phyloP scores from a whole-genome alignment of 2,113 vertebrate species.

The Colius striatus region DNA sequence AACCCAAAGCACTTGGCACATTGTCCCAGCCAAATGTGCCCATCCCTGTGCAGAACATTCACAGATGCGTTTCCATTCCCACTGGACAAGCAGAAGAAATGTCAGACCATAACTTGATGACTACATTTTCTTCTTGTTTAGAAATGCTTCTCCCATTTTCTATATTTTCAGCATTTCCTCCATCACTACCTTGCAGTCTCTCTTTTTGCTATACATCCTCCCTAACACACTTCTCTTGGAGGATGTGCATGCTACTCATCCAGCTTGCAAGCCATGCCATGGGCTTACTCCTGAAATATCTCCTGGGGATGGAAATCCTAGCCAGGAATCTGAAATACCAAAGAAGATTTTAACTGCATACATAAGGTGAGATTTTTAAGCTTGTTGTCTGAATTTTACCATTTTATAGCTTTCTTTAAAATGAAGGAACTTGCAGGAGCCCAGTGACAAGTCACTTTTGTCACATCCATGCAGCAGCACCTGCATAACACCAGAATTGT shows the following conservation, averaged over 20 bases:
- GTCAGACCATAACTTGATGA: not conserved
- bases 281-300: not conserved
- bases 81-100: not conserved
- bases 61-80: fast-evolving
- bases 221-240: not conserved
- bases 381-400: not conserved
- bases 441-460: not conserved
- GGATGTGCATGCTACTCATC: fast-evolving
- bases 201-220: not conserved
- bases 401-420: not conserved
- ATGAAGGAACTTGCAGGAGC: not conserved
- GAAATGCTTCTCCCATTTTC: not conserved
- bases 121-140: not conserved
- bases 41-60: not conserved
- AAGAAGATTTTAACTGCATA: not conserved
- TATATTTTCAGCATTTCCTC: not conserved
- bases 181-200: not conserved
- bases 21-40: not conserved
- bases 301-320: not conserved
- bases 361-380: not conserved
- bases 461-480: not conserved
- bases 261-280: not conserved
- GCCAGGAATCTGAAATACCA: not conserved
- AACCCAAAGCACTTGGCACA: not conserved
- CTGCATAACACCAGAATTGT: not conserved